phyloP scores from a whole-genome alignment of 2,888 invertebrate species.

The Alitta virens region DNA sequence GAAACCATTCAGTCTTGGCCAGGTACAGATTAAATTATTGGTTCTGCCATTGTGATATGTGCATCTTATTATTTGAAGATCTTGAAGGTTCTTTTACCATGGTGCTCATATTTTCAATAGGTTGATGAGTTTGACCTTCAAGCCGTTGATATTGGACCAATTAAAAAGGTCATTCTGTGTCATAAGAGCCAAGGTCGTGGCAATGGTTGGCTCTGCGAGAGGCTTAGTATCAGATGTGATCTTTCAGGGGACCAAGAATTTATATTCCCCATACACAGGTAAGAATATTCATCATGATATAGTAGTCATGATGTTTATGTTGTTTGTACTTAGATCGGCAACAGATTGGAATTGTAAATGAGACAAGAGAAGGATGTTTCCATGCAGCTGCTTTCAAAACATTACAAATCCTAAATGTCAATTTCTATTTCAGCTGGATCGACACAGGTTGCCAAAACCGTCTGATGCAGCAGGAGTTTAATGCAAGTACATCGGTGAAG shows the following conservation, averaged over 20 bases:
- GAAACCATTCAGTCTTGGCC: conserved; percentile 37
- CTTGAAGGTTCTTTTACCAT: too few relatives aligned
- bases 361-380: too few relatives aligned
- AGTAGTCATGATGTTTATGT: too few relatives aligned
- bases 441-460: conserved; percentile 50
- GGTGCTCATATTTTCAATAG: not conserved
- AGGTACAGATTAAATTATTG: conserved; percentile 29
- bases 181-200: not conserved
- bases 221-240: conserved; percentile 30
- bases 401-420: too few relatives aligned
- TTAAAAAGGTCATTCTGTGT: conserved; percentile 35
- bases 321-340: too few relatives aligned
- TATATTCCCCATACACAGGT: too few relatives aligned
- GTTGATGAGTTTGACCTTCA: conserved; percentile 47
- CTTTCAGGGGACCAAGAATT: too few relatives aligned
- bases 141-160: conserved; percentile 43
- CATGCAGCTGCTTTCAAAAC: too few relatives aligned
- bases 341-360: too few relatives aligned
- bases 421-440: conserved; percentile 39
- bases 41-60: too few relatives aligned
- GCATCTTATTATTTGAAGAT: too few relatives aligned
- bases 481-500: not conserved
- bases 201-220: conserved; percentile 40
- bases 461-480: conserved; percentile 6
- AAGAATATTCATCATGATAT: too few relatives aligned